These are phyloP conservation scores for Ammodramus savannarum DNA, from an alignment of 2,113 vertebrate species.

Conservation along the genomic window DNA sequence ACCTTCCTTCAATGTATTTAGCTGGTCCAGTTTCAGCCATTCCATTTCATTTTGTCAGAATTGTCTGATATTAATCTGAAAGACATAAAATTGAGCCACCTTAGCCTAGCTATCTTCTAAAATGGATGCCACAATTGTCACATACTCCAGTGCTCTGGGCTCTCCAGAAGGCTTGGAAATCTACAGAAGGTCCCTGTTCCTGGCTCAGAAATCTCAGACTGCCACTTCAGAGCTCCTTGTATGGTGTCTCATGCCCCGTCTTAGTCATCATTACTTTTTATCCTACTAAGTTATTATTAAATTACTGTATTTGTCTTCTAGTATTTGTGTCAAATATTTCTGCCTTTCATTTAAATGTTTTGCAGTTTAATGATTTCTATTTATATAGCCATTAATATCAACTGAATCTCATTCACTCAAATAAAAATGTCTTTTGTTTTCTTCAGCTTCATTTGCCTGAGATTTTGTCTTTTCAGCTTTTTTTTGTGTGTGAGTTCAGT, in stretches of 20 bases:
- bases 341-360: background rate
- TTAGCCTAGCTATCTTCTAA: background rate
- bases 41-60: background rate
- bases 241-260: background rate
- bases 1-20: background rate
- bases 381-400: background rate
- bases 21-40: background rate
- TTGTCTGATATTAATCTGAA: background rate
- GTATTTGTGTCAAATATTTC: background rate
- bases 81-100: background rate
- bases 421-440: background rate
- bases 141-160: background rate
- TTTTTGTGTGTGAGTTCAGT: background rate
- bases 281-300: background rate
- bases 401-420: background rate
- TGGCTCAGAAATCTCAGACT: background rate
- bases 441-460: background rate
- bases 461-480: background rate
- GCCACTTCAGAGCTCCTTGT: background rate
- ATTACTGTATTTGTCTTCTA: background rate
- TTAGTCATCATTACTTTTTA: background rate
- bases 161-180: background rate
- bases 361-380: background rate
- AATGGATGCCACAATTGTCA: background rate
- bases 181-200: background rate